Evolutionary conservation across 2,113 vertebrate genomes (phyloP), one percentile per base, ranked within the genome.

Genomic region (Lasiurus cinereus): DNA sequence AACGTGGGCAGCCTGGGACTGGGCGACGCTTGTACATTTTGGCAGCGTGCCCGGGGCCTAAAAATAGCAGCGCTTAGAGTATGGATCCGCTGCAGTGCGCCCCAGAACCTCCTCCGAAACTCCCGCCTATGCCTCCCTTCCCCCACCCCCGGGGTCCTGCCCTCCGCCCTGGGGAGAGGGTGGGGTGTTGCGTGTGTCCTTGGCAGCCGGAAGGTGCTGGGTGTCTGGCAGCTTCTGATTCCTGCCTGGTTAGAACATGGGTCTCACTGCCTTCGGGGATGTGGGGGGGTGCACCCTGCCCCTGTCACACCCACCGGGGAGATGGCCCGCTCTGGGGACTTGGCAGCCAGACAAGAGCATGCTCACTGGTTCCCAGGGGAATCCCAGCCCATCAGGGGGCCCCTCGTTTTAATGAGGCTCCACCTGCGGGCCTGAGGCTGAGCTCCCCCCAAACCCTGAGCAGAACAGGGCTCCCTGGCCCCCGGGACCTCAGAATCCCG

Each of bases 21-120:
- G 43, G 5, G 54, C 14, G 50, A 15, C 50, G 50, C 50, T 50
- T 50, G 15, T 15, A 50, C 14, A 15, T 50, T 14, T 31, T 64
- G 87, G 73, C 83, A 88, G 54, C 6, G 0, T 31, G 67, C 8
- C 29, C 27, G 8, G 36, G 11, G n/a, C 77, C 77, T 93, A 52
- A 96, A 95, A 94, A 88, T 88, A 95, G 83, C 73, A 83, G 15
- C n/a, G n/a, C 67, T 70, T 83, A 21, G 73, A 84, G 59, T 86
- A 69, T 39, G 36, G 27, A 73, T 59, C 83, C 70, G 6, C 39
- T 36, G 8, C 54, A 4, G 36, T 18, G 18, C 48, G 33, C 24
- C 33, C 19, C 50, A 0, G 14, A 50, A 15, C 50, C 50, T 50
- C 50, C 50, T 50, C 50, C 14, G 50, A 50, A 50, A 50, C 24